These are phyloP conservation scores for Anabas testudineus DNA, from an alignment of 2,797 vertebrate species.

Conservation along the genomic window DNA sequence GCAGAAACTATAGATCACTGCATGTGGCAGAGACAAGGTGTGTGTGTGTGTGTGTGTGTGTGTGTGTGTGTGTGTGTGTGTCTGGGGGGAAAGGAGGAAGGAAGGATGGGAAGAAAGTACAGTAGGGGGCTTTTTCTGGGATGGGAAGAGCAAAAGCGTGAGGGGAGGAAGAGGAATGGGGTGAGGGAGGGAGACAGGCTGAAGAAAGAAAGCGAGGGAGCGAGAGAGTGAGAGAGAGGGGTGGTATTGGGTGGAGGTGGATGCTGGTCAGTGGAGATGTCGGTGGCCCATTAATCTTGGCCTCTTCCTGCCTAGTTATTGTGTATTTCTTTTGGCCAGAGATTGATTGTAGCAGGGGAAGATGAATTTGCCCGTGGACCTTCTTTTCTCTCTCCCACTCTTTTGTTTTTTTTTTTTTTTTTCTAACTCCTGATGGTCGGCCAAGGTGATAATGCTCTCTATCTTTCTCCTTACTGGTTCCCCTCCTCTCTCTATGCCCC, in stretches of 20 bases:
- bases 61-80: conserved; percentile 70
- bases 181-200: conserved; percentile 40
- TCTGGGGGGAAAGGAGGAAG: conserved; percentile 73
- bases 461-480: conserved; percentile 58
- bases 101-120: conserved; percentile 31
- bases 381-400: conserved; percentile 83
- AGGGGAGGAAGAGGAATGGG: conserved; percentile 11
- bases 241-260: conserved; percentile 89
- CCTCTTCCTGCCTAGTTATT: conserved; percentile 98
- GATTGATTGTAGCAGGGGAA: conserved; percentile 98
- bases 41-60: conserved; percentile 47
- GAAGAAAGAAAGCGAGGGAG: conserved; percentile 55
- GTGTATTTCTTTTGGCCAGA: conserved; percentile 99
- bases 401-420: conserved; percentile 61
- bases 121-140: background rate
- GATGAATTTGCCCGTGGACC: conserved; percentile 97
- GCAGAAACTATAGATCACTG: conserved; percentile 96
- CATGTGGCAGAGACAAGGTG: conserved; percentile 91
- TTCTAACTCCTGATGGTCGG: conserved; percentile 86
- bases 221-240: conserved; percentile 62
- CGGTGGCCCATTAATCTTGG: conserved; percentile 97
- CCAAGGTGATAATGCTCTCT: conserved; percentile 94
- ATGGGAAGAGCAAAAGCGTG: background rate
- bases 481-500: conserved; percentile 2
- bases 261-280: conserved; percentile 98